phyloP scores from a whole-genome alignment of 2,797 vertebrate genomes.

The Otolemur crassicaudatus region DNA sequence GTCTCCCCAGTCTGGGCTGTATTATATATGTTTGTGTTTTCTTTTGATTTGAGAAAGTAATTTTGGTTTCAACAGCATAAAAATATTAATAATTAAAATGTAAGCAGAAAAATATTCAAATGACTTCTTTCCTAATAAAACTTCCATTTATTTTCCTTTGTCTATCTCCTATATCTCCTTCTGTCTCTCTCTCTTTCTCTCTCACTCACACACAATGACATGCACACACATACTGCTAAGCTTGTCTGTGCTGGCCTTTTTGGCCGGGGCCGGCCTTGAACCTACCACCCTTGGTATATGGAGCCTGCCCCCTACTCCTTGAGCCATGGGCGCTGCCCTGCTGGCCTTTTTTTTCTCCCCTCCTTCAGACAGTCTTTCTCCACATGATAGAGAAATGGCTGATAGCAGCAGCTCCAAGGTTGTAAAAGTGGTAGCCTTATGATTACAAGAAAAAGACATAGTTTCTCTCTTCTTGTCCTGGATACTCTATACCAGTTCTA shows the following conservation, averaged over 20 bases:
- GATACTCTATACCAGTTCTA: not conserved
- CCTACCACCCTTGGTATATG: too few species aligned
- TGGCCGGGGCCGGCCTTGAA: too few species aligned
- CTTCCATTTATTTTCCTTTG: not conserved
- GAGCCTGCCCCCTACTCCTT: too few species aligned
- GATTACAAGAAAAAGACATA: constrained; percentile 19
- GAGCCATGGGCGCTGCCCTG: too few species aligned
- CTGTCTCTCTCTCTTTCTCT: not conserved
- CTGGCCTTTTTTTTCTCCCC: not conserved
- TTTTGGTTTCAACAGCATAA: constrained; percentile 35
- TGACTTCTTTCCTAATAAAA: not conserved
- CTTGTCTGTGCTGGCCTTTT: not conserved
- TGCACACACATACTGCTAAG: not conserved
- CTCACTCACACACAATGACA: not conserved
- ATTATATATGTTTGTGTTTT: constrained; percentile 8
- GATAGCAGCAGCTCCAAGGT: not conserved
- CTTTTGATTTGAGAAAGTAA: constrained; percentile 32
- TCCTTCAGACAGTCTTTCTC: not conserved
- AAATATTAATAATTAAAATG: constrained; percentile 44
- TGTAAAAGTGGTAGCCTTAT: not conserved
- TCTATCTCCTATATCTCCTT: not conserved
- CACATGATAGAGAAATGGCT: not conserved
- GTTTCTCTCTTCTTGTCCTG: not conserved
- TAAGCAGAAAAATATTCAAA: constrained; percentile 37
- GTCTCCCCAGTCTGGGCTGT: not conserved